A percentile compares a stretch with the other conserved stretches of the same genome.
Evolutionary conservation across 2,888 invertebrate species (phyloP).

Genomic region (Calephelis perditalis): DNA sequence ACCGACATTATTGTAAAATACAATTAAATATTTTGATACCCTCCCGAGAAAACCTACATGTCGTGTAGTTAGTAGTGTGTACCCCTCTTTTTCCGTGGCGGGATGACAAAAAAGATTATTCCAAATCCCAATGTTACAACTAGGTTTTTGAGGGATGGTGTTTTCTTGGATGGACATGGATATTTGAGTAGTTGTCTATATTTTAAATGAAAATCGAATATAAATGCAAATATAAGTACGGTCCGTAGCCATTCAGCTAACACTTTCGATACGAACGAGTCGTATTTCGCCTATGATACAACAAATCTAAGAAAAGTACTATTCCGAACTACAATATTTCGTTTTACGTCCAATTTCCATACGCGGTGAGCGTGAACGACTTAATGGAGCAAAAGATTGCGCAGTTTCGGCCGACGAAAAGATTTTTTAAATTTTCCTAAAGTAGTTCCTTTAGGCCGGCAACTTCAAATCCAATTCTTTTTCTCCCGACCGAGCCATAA

Average conservation of each 20-base stretch:
- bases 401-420: conserved; percentile 58
- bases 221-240: conserved; percentile 29
- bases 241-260: conserved; percentile 22
- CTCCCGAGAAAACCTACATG: too few species aligned
- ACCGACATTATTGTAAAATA: too few species aligned
- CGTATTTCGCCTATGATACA: conserved; percentile 27
- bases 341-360: conserved; percentile 76
- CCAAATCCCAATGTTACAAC: too few species aligned
- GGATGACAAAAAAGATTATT: too few species aligned
- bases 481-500: conserved; percentile 15
- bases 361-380: conserved; percentile 72
- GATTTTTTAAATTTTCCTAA: conserved; percentile 52
- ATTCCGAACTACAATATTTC: conserved; percentile 66
- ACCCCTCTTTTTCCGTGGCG: too few species aligned
- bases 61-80: too few species aligned
- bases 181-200: not conserved
- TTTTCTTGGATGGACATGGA: too few species aligned
- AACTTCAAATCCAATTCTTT: conserved; percentile 23
- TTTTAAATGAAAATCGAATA: conserved; percentile 2
- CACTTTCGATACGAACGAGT: not conserved
- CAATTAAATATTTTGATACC: too few species aligned
- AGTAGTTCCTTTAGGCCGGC: conserved; percentile 33
- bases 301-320: conserved; percentile 60
- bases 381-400: conserved; percentile 76
- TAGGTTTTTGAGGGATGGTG: too few species aligned